These are phyloP conservation scores for Virgularia gustaviana DNA, from an alignment of 92 coral and sea anemone genomes.

Conservation along the genomic window DNA sequence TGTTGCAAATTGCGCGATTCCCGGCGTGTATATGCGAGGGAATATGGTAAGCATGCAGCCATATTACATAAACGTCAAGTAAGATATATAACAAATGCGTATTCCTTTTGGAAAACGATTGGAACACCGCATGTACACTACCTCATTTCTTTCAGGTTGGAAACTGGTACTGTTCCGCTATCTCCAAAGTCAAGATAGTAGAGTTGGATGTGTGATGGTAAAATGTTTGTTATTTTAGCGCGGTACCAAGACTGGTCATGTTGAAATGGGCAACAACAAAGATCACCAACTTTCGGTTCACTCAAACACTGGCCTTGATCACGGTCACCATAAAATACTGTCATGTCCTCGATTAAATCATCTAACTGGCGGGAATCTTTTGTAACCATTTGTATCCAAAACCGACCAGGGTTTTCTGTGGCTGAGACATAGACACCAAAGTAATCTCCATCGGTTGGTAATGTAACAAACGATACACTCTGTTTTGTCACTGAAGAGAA, in stretches of 20 bases:
- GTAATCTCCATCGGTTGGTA: constrained; percentile 69
- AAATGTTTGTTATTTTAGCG: constrained; percentile 61
- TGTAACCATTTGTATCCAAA: constrained; percentile 77
- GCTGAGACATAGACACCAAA: constrained; percentile 89
- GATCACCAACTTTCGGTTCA: constrained; percentile 54
- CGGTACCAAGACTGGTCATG: constrained; percentile 83
- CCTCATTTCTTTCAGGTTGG: constrained; percentile 68
- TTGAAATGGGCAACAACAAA: constrained; percentile 84
- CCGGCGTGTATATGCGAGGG: too few species aligned
- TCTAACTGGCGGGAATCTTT: constrained; percentile 67
- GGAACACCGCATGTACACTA: constrained; percentile 5
- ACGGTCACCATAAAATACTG: constrained; percentile 38
- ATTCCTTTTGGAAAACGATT: not conserved
- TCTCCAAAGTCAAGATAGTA: constrained; percentile 94
- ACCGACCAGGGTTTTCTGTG: constrained; percentile 68
- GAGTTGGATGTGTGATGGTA: constrained; percentile 59
- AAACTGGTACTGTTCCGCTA: constrained; percentile 58
- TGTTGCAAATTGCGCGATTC: too few species aligned
- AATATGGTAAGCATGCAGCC: too few species aligned
- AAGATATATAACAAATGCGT: not conserved
- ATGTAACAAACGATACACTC: constrained; percentile 39
- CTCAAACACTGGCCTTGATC: constrained; percentile 18
- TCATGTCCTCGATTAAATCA: constrained; percentile 57
- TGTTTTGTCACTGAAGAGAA: not conserved
- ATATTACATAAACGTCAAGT: not conserved